phyloP scores from a whole-genome alignment of 2,888 invertebrate genomes.

The Gerris lacustris region DNA sequence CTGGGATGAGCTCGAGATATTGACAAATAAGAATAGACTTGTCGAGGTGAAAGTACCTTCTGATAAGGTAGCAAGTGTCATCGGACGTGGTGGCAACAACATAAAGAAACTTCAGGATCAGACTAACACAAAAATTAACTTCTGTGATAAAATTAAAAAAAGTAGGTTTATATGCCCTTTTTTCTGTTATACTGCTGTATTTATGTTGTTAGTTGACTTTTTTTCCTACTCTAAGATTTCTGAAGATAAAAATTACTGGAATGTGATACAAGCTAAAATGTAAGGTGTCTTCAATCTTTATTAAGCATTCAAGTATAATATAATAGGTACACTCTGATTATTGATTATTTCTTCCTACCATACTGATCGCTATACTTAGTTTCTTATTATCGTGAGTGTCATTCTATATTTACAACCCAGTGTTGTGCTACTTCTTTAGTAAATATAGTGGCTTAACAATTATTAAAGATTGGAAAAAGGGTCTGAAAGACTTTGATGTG shows the following conservation, averaged over 20 bases:
- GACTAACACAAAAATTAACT: constrained; percentile 51
- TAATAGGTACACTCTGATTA: too few relatives aligned
- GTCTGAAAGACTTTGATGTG: too few relatives aligned
- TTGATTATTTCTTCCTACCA: too few relatives aligned
- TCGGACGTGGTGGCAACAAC: constrained; percentile 58
- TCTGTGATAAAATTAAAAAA: constrained; percentile 35
- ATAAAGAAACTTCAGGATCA: constrained; percentile 62
- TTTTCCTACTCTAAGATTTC: background rate
- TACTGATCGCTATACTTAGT: too few relatives aligned
- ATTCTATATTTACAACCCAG: too few relatives aligned
- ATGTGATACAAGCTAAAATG: too few relatives aligned
- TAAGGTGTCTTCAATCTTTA: too few relatives aligned
- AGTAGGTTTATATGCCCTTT: background rate
- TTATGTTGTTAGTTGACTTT: background rate
- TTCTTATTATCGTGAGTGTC: too few relatives aligned
- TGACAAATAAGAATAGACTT: constrained; percentile 23
- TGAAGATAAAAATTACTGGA: background rate
- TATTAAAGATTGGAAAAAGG: too few relatives aligned
- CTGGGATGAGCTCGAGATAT: constrained; percentile 20
- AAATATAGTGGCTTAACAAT: too few relatives aligned
- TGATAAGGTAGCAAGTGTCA: constrained; percentile 37
- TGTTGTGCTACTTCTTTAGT: too few relatives aligned
- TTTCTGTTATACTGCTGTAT: background rate
- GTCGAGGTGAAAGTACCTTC: constrained; percentile 35
- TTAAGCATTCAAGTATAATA: too few relatives aligned